Evolutionary conservation across 2,888 invertebrate species (phyloP), one percentile per base, ranked within the genome.

Genomic region (Nomada flava): DNA sequence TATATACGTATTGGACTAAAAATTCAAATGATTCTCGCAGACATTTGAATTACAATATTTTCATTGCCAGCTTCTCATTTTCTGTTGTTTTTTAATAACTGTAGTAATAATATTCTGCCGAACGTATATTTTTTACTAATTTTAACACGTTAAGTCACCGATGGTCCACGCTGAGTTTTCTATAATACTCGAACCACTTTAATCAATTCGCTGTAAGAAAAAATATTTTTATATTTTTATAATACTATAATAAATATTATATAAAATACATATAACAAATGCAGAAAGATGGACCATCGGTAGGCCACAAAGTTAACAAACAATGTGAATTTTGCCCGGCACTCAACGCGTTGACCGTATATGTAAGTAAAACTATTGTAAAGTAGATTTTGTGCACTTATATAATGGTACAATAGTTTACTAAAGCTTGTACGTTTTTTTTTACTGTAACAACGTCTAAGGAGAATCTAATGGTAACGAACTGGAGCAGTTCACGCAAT

Each of bases 401-500:
- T 42, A 63, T 42, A n/a, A 18, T 59, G 29, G 47, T 13, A 50
- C 20, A 20, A 26, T 53, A 63, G n/a, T 42, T 23, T 44, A n/a
- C 23, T 53, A 42, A 26, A 23, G 52, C 10, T 52, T 47, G 2
- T 36, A 42, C 62, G 23, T 44, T 47, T 15, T 47, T 47, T 57
- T 26, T 13, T 47, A 50, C 15, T 36, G 3, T 29, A 15, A 29
- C 18, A 11, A 29, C 44, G 18, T 64, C 23, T 36, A 1, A 11
- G 15, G 10, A 26, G 59, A 29, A 20, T 50, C 15, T 76, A 78
- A 53, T 60, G 7, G 26, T 65, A 68, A 77, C 53, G 59, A 79
- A 70, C 52, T 64, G 44, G 60, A 65, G 62, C 55, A 63, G 71
- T 74, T 67, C 60, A 53, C 60, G 59, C 53, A 72, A 65, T 62